phyloP scores from a whole-genome alignment of 2,113 vertebrate species.

The Psammodynastes pulverulentus region DNA sequence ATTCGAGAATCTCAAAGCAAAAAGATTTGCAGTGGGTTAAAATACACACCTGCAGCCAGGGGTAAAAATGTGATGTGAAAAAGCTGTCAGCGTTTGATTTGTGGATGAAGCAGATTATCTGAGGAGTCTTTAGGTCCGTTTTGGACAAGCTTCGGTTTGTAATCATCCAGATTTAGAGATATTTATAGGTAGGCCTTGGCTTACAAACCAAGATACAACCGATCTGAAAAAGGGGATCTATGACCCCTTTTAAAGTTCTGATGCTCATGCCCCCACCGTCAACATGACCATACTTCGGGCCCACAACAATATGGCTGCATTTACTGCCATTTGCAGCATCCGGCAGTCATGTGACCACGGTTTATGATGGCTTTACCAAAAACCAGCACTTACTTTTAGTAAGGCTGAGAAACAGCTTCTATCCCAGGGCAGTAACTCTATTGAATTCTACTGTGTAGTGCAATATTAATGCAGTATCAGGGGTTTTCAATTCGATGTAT shows the following conservation, averaged over 20 bases:
- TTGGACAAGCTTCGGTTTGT: not conserved
- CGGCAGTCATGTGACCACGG: not conserved
- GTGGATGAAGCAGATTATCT: not conserved
- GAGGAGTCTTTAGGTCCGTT: not conserved
- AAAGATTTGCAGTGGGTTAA: not conserved
- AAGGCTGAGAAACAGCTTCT: no score
- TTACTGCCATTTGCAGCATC: not conserved
- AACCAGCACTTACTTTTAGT: not conserved
- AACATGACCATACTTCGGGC: not conserved
- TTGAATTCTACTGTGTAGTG: no score
- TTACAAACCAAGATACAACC: not conserved
- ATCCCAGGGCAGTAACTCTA: no score
- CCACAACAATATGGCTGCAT: not conserved
- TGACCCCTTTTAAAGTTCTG: not conserved
- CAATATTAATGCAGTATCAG: no score
- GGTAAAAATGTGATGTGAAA: not conserved
- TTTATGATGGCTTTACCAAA: not conserved
- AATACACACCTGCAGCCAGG: not conserved
- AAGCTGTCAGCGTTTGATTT: not conserved
- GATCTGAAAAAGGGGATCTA: not conserved
- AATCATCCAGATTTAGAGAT: not conserved
- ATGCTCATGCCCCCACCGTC: not conserved
- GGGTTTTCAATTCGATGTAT: no score
- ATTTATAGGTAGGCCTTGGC: not conserved
- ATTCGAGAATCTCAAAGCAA: not conserved